phyloP scores from a whole-genome alignment of 1,140 invertebrate species.

The Drosophila mayri region DNA sequence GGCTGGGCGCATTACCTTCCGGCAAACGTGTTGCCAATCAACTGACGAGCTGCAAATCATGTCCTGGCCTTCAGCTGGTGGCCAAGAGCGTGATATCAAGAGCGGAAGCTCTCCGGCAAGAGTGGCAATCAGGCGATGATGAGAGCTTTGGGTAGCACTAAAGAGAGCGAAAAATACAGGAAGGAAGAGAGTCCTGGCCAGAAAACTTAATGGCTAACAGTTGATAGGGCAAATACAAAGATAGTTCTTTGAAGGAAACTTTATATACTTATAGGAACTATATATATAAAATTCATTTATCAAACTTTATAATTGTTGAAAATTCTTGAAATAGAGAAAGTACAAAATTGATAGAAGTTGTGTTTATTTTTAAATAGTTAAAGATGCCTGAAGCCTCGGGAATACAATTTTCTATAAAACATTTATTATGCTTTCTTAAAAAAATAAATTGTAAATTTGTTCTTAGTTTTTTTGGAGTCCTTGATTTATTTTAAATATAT shows the following conservation, averaged over 20 bases:
- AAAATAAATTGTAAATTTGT: no score
- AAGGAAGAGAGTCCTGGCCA: conserved; percentile 35
- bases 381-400: no score
- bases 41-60: conserved; percentile 76
- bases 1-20: conserved; percentile 71
- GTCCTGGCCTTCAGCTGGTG: conserved; percentile 52
- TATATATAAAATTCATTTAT: neutral
- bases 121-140: conserved; percentile 47
- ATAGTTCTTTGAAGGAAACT: neutral
- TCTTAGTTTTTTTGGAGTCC: no score
- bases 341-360: neutral
- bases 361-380: neutral
- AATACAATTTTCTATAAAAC: no score
- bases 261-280: neutral
- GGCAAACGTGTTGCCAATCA: conserved; percentile 84
- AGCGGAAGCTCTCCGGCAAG: conserved; percentile 51
- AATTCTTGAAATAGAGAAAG: neutral
- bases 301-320: neutral
- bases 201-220: conserved; percentile 39
- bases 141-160: conserved; percentile 45
- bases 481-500: no score
- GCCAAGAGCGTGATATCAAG: conserved; percentile 35
- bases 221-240: neutral
- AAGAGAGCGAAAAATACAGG: conserved; percentile 10
- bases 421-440: no score